Base-by-base conservation (phyloP, 37 sponge, comb jelly and placozoan species). In the Spongilla lacustris region DNA sequence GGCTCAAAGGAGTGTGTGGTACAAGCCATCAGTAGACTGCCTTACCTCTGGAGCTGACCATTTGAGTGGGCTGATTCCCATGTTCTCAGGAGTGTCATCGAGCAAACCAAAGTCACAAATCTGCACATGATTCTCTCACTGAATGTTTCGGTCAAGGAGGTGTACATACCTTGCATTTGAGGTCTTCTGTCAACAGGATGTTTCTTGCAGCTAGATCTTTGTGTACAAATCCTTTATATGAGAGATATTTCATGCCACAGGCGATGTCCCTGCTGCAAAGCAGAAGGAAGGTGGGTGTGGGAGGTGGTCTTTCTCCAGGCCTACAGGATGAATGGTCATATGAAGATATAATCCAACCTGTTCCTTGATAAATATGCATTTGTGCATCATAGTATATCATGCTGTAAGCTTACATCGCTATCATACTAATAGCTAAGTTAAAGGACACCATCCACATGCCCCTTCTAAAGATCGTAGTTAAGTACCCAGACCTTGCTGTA, bases 141-240 rank as follows among this genome's bases (percentile, higher is more conserved):
- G 83, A 71, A 73, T 73, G 71, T 71, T 33, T 82, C 36, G 71
- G 36, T 35, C 73, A n/a, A n/a, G 11, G 58, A 19, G 58, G 14
- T 10, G 11, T 8, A 1, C 14, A 10, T 75, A 86, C 86, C 86
- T 86, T 86, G 80, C 86, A 86, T 6, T 80, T 36, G 22, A 58
- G 26, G 25, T 50, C 79, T 25, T n/a, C 79, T 32, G 28, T 74
- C 17, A 86, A 33, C 0, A 86, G 71, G 35, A 86, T 32, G 23
- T 86, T 88, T 66, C 89, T 88, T 1, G 89, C 89, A 69, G 89
- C 89, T 26, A 88, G 78, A 38, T 88, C 89, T 36, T 83, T 74
- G 74, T 88, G 89, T 28, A 88, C 82, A 66, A 88, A 88, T 8
- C 72, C 70, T 69, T 88, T 88, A 19, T 67, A 9, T 14, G 83